These are phyloP conservation scores for Leucophenga montana DNA, from an alignment of 2,888 invertebrate genomes.

Conservation along the genomic window DNA sequence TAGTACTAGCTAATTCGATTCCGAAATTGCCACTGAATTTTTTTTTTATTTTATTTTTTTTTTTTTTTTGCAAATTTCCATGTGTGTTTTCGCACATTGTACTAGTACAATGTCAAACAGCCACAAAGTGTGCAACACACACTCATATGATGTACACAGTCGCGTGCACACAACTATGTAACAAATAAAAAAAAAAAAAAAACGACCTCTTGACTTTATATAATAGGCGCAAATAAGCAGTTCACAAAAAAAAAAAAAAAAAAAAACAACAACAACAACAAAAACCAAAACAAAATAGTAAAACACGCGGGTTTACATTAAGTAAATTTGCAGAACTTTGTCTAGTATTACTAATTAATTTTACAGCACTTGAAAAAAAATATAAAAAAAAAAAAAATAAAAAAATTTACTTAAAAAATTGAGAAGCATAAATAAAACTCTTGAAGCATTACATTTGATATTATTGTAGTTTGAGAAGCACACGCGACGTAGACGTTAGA, in stretches of 20 bases:
- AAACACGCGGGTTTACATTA: not conserved
- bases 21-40: no score
- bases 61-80: not conserved
- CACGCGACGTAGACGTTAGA: not conserved
- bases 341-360: no score
- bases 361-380: no score
- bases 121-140: constrained; percentile 14
- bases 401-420: no score
- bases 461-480: no score
- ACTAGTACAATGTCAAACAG: constrained; percentile 2
- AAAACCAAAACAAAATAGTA: constrained; percentile 20
- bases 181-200: not conserved
- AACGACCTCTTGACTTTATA: constrained; percentile 19
- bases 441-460: no score
- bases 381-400: no score
- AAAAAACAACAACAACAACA: constrained; percentile 28
- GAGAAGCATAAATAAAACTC: no score
- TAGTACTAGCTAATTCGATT: no score
- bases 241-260: constrained; percentile 34
- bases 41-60: not conserved
- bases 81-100: not conserved
- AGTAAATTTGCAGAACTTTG: no score
- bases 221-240: constrained; percentile 29
- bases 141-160: not conserved
- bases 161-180: no score